phyloP scores from a whole-genome alignment of 2,797 vertebrate genomes.

The Pipistrellus pipistrellus region DNA sequence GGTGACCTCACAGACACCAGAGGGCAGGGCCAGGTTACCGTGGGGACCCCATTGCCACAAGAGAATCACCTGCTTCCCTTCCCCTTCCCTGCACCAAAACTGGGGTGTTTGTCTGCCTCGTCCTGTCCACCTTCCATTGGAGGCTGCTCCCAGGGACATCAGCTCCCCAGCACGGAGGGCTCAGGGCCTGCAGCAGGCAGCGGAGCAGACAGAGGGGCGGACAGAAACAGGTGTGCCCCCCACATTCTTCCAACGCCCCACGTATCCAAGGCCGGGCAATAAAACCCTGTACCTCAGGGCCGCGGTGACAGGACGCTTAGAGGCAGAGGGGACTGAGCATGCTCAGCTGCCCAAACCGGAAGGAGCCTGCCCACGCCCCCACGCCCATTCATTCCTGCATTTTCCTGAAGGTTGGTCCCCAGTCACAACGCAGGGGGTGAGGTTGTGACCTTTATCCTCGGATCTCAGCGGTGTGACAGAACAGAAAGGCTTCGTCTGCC shows the following conservation, averaged over 20 bases:
- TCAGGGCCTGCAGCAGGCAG: too few species aligned
- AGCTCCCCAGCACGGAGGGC: rapidly evolving
- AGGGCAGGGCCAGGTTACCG: constrained; percentile 44
- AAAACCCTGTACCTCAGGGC: neutral
- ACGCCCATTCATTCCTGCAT: neutral
- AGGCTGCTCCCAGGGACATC: neutral
- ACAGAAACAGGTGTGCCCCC: neutral
- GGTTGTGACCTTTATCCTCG: neutral
- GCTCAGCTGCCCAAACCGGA: neutral
- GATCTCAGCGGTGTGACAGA: neutral
- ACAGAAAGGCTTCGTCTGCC: neutral
- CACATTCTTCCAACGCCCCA: neutral
- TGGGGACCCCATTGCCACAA: constrained; percentile 50
- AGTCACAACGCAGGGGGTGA: neutral
- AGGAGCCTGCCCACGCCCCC: neutral
- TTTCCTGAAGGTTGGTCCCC: neutral
- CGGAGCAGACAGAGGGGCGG: rapidly evolving
- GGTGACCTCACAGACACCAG: constrained; percentile 73
- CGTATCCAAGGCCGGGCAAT: neutral
- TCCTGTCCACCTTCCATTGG: neutral
- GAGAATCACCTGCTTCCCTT: neutral
- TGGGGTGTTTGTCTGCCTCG: neutral
- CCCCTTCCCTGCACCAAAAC: neutral
- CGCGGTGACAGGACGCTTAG: neutral
- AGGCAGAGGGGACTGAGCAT: neutral